Base-by-base conservation (phyloP, 2,888 invertebrate species). In the Agrotis exclamationis region DNA sequence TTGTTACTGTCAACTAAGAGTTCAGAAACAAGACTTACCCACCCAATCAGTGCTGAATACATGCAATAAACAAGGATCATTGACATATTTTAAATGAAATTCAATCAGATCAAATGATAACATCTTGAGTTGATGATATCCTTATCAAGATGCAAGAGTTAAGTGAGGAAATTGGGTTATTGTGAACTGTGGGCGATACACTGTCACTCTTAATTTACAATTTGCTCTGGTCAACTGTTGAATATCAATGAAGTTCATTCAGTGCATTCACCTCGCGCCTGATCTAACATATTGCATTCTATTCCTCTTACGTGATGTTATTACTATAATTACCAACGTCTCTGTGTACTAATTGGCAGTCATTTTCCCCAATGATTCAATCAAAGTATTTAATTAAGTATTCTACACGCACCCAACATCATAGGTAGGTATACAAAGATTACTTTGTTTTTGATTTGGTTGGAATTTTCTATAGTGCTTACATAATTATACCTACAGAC, bases 141-240 rank as follows among this genome's bases (percentile, higher is more conserved):
- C 62, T 75, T 63, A 59, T 63, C 70, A 65, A 63, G 63, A 70
- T 70, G 58, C 56, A 63, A 75, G 33, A 79, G 63, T 70, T 44
- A 78, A 70, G 33, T 79, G 78, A 75, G 70, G 75, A 75, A 79
- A 79, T 79, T 79, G 70, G 59, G 51, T 78, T 79, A 79, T 66
- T 79, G 70, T 60, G 70, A 75, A 70, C 71, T 60, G 66, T 75
- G 63, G 59, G 59, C 60, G 63, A 77, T 62, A 60, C 18, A 69
- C 28, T 79, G 77, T 74, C 77, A 78, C 69, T 78, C 62, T 48
- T 74, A 74, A 78, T 78, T 79, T 28, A 63, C 22, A 63, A 74
- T 59, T 78, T 47, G 74, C 74, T 39, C 56, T 56, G 62, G 44
- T 9, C 51, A 59, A 62, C 63, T 14, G 48, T 69, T 78, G 74